phyloP scores from a whole-genome alignment of 2,888 invertebrate genomes.

The Erynnis tages region DNA sequence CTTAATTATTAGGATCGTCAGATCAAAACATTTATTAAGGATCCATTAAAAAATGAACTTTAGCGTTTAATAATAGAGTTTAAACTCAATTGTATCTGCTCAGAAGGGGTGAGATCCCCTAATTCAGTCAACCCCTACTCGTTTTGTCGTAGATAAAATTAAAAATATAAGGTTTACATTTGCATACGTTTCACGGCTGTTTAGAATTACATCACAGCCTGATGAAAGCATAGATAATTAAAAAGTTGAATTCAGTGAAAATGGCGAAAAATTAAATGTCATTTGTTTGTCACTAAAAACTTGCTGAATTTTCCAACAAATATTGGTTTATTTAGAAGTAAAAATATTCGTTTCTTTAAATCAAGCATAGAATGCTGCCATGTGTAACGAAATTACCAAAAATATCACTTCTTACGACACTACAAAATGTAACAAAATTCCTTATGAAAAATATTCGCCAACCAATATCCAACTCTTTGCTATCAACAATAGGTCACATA shows the following conservation, averaged over 20 bases:
- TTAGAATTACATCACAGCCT: constrained; percentile 13
- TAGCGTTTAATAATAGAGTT: constrained; percentile 30
- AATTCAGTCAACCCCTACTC: constrained; percentile 46
- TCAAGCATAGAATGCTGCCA: no score
- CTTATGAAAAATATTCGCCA: no score
- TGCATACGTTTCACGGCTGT: constrained; percentile 35
- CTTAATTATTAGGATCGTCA: constrained; percentile 26
- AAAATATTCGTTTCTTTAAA: no score
- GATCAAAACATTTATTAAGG: constrained; percentile 23
- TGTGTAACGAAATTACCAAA: no score
- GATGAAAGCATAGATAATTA: constrained; percentile 13
- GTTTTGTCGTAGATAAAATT: constrained; percentile 53
- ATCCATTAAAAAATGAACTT: constrained; percentile 30
- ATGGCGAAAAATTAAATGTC: no score
- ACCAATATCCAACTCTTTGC: background rate
- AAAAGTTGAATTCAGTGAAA: background rate
- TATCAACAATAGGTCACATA: background rate
- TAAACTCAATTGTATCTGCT: constrained; percentile 27
- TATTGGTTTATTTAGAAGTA: no score
- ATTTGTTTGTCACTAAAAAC: background rate
- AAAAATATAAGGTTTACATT: constrained; percentile 47
- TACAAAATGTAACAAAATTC: no score
- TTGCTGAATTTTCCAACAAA: no score
- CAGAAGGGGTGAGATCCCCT: constrained; percentile 56
- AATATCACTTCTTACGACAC: no score